Evolutionary conservation across 1,140 invertebrate species (phyloP).

Genomic region (Pachyrhynchus sulphureomaculatus): DNA sequence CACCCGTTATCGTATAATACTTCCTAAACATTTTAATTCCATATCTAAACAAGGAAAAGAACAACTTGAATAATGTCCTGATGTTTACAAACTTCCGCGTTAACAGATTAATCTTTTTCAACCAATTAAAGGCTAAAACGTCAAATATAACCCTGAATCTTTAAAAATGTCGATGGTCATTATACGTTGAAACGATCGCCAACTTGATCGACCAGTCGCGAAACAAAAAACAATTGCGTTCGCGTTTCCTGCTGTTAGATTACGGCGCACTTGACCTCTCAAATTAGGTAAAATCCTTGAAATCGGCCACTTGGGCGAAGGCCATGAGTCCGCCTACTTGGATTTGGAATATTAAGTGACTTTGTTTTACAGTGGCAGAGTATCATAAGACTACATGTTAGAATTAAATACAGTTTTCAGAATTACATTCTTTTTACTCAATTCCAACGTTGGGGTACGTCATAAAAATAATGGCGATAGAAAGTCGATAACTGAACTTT

Average conservation of each 20-base stretch:
- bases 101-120: too few species aligned
- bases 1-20: too few species aligned
- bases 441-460: too few species aligned
- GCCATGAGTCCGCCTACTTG: conserved; percentile 1
- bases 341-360: background rate
- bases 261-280: conserved; percentile 13
- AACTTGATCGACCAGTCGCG: background rate
- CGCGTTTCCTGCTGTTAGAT: background rate
- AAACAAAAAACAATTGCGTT: background rate
- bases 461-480: too few species aligned
- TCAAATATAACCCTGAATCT: background rate
- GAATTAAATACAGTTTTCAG: too few species aligned
- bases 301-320: conserved; percentile 12
- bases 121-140: too few species aligned
- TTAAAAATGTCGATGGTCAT: background rate
- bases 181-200: background rate
- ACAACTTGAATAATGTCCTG: too few species aligned
- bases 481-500: too few species aligned
- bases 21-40: too few species aligned
- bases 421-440: too few species aligned
- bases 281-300: conserved; percentile 11
- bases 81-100: too few species aligned
- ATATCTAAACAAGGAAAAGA: too few species aligned
- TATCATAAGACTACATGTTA: background rate
- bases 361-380: background rate